A percentile compares a stretch with the other conserved stretches of the same genome.
Evolutionary conservation across 1,140 invertebrate species (phyloP).

Genomic region (Hydropsyche tenuis): DNA sequence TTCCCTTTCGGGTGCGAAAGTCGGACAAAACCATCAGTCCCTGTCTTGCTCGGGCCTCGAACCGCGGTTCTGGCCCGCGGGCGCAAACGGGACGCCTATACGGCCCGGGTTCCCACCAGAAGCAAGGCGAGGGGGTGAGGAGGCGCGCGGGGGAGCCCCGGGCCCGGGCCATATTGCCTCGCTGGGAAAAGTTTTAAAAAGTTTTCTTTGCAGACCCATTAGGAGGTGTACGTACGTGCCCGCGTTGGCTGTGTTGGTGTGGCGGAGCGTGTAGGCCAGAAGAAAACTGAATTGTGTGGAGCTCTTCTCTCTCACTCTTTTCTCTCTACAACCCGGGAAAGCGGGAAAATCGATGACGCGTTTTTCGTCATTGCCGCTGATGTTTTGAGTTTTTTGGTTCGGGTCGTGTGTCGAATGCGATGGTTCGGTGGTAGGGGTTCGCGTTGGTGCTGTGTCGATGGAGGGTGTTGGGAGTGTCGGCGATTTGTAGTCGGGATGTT

Average conservation of each 20-base stretch:
- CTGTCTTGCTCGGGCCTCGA: not conserved
- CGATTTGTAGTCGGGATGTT: too few relatives aligned
- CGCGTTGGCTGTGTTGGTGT: not conserved
- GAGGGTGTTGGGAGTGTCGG: too few relatives aligned
- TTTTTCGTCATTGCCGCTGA: not conserved
- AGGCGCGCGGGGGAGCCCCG: conserved; percentile 50
- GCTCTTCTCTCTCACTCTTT: too few relatives aligned
- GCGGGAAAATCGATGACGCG: conserved; percentile 35
- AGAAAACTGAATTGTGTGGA: conserved; percentile 45
- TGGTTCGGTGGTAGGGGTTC: too few relatives aligned
- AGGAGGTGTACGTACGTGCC: conserved; percentile 57
- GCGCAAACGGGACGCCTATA: conserved; percentile 21
- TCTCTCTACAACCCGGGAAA: too few relatives aligned
- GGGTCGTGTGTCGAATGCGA: too few relatives aligned
- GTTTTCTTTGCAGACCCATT: conserved; percentile 65
- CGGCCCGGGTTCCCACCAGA: too few relatives aligned
- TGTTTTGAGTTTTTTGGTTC: not conserved
- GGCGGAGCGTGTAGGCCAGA: conserved; percentile 24
- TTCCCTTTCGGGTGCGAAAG: not conserved
- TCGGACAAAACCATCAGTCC: not conserved
- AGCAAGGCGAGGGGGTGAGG: conserved; percentile 9
- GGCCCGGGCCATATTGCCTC: conserved; percentile 65
- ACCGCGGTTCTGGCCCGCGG: not conserved
- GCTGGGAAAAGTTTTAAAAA: conserved; percentile 65
- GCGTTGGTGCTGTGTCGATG: too few relatives aligned